Evolutionary conservation across 2,113 vertebrate genomes (phyloP).

Genomic region (Tupaia chinensis): DNA sequence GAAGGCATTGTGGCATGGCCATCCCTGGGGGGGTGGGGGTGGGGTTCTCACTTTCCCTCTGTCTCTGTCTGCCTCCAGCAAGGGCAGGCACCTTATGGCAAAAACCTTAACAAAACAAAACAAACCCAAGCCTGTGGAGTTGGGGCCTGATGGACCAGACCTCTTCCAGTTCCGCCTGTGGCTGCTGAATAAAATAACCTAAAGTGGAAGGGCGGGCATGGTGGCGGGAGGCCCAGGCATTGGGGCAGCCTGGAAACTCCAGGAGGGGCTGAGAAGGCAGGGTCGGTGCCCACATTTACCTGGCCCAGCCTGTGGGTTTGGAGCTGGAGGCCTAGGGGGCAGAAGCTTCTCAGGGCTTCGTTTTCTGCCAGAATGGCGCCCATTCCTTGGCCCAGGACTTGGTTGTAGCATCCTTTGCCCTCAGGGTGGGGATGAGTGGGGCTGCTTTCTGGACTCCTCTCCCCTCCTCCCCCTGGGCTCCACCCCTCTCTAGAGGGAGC

Average conservation of each 20-base stretch:
- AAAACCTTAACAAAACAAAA: too few relatives aligned
- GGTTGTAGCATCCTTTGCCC: background rate
- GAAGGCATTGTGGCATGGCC: too few relatives aligned
- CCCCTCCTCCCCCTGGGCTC: background rate
- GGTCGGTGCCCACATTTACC: too few relatives aligned
- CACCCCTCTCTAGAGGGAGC: background rate
- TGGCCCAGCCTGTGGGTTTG: background rate
- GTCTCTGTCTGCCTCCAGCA: too few relatives aligned
- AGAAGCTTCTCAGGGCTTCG: slow-evolving; percentile 41
- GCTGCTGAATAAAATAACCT: background rate
- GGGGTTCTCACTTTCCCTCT: too few relatives aligned
- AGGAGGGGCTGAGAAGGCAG: background rate
- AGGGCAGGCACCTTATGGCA: too few relatives aligned
- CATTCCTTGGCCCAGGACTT: background rate
- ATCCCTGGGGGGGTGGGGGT: too few relatives aligned
- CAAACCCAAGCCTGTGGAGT: too few relatives aligned
- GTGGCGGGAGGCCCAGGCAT: background rate
- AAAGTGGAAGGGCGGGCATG: background rate
- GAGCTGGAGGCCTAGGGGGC: slow-evolving; percentile 40
- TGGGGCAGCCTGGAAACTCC: background rate
- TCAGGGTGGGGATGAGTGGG: background rate
- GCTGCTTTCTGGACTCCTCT: slow-evolving; percentile 1
- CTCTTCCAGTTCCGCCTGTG: background rate
- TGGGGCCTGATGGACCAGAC: background rate
- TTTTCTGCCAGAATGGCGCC: background rate